phyloP scores from a whole-genome alignment of 1,140 invertebrate species.

The Drosophila carrolli region DNA sequence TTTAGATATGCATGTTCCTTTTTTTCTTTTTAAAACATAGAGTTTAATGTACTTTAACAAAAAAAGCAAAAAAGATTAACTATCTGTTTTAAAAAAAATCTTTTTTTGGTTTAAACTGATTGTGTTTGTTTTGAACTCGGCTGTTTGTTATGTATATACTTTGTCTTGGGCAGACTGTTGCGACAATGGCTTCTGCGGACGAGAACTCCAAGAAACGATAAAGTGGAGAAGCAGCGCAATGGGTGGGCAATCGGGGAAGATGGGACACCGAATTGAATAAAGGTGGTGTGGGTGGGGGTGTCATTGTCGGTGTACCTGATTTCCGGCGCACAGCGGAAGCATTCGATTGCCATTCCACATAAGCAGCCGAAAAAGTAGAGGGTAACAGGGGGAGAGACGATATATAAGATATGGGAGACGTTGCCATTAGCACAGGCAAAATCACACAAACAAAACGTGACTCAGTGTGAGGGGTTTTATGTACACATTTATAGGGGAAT shows the following conservation, averaged over 20 bases:
- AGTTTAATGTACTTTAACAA: too few species aligned
- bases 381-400: neutral
- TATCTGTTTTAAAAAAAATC: too few species aligned
- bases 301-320: constrained; percentile 67
- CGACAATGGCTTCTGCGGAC: constrained; percentile 35
- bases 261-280: neutral
- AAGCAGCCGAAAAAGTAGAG: constrained; percentile 23
- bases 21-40: too few species aligned
- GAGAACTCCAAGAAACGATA: constrained; percentile 19
- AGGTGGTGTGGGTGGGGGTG: constrained; percentile 15
- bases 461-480: constrained; percentile 25
- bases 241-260: constrained; percentile 14
- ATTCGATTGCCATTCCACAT: constrained; percentile 69
- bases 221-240: constrained; percentile 18
- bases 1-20: too few species aligned
- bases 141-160: constrained; percentile 21
- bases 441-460: constrained; percentile 45
- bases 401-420: constrained; percentile 24
- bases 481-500: constrained; percentile 11
- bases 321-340: constrained; percentile 77
- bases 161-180: constrained; percentile 32
- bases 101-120: neutral
- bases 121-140: neutral
- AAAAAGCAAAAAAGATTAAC: too few species aligned
- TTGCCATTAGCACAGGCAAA: constrained; percentile 24